Base-by-base conservation (phyloP, 1,140 invertebrate genomes). In the Drosophila tsacasi region DNA sequence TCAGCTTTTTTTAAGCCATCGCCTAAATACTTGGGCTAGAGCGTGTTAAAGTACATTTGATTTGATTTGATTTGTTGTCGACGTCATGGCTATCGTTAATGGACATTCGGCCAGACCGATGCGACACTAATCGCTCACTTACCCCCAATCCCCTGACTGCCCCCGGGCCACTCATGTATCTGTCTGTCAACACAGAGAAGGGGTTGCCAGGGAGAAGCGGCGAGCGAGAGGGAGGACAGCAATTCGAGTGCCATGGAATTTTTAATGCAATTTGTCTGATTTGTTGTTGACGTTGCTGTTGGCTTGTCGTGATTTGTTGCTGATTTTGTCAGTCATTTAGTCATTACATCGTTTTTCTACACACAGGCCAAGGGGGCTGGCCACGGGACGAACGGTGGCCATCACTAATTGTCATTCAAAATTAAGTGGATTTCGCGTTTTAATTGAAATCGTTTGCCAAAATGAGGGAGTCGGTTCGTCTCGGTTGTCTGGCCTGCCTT, bases 181-280 rank as follows among this genome's bases (percentile, higher is more conserved):
- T 85, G 85, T 76, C 84, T 78, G 82, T 90, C 85, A 85, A 76
- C 84, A 82, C 71, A 19, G 64, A 15, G 64, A 25, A 63, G 42
- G 39, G 32, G 8, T 57, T 57, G 17, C 6, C n/a, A 13, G 21
- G 60, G 42, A 35, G 42, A 21, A 19, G 27, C 19, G 35, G 8
- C 19, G 19, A 35, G 15, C 23, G n/a, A 46, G 15, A 17, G 15
- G 15, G 62, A 49, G 23, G 30, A 25, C 27, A 13, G 49, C 64
- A n/a, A 32, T 76, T 91, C 81, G 79, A 90, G 86, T 91, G 85
- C 79, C 82, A 91, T 81, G 83, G 85, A 84, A 90, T 90, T 90
- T 90, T 90, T 90, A 90, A 90, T 90, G 85, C 85, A 90, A 91
- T 90, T 90, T 90, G 85, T 91, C 85, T 90, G 85, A 90, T 90